Evolutionary conservation across 2,888 invertebrate species (phyloP), one percentile per base, ranked within the genome.

Genomic region (Tridacna gigas): DNA sequence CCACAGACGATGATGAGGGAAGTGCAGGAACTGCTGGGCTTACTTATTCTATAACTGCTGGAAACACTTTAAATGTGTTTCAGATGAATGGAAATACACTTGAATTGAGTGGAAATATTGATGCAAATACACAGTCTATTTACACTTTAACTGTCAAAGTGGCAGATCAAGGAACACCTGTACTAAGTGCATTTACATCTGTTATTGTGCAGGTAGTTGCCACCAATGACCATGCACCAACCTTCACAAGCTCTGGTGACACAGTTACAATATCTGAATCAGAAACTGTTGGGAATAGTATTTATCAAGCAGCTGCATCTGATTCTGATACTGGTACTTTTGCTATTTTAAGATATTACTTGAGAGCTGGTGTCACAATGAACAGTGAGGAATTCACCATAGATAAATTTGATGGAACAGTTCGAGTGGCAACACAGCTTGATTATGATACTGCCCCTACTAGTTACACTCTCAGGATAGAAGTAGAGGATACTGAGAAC

Each of bases 161-260:
- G 1, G 67, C 65, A 15, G 94, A 94, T 78, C 86, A 84, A 47
- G 93, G 92, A 9, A 75, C 82, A 0, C 90, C 91, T 9, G 73
- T 86, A 5, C 77, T 89, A 26, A 86, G 89, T n/a, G 82, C 92
- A 13, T 85, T 80, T n/a, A 86, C 88, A 26, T 67, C 85, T 22
- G 90, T 90, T 0, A 73, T 85, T n/a, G 84, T 92, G 22, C 77
- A 82, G 12, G 81, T 93, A 12, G 80, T 80, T 15, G 92, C 92
- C 51, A 69, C 90, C 4, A 93, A 93, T 80, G 93, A 93, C 67
- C 91, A 92, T 74, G 60, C 86, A 0, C 92, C 93, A 0, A 75
- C 79, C 15, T 92, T 92, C 82, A 67, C 79, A 1, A 83, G 82
- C 0, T 60, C 75, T 11, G 71, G 83, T 69, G 89, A 88, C 74